phyloP scores from a whole-genome alignment of 2,113 vertebrate species.

The Coptodon rendalli region DNA sequence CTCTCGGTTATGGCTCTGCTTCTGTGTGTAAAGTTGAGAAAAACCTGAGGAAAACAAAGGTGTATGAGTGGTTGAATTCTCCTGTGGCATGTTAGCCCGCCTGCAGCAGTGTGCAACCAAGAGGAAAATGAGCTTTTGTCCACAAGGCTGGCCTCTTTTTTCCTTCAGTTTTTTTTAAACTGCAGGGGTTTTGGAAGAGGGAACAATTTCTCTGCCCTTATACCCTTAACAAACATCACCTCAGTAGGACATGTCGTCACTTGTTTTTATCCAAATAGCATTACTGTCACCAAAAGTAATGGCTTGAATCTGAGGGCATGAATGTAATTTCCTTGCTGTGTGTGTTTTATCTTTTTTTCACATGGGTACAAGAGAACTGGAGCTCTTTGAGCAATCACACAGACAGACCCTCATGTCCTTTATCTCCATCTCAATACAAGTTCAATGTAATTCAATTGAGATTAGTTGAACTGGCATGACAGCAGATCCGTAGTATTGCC shows the following conservation, averaged over 20 bases:
- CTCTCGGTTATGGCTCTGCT: conserved; percentile 32
- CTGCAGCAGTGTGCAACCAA: conserved; percentile 69
- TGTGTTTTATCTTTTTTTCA: background rate
- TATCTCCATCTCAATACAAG: conserved; percentile 59
- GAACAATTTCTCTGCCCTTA: conserved; percentile 35
- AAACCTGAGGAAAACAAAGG: conserved; percentile 64
- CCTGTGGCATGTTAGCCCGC: conserved; percentile 63
- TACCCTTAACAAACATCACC: conserved; percentile 42
- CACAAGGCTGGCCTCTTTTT: conserved; percentile 58
- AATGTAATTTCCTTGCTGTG: background rate
- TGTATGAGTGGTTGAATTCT: conserved; percentile 66
- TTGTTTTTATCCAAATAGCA: background rate
- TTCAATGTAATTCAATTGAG: conserved; percentile 73
- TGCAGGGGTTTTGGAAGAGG: conserved; percentile 51
- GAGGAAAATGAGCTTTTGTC: conserved; percentile 72
- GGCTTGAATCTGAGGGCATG: background rate
- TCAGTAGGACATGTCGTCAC: background rate
- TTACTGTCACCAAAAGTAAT: background rate
- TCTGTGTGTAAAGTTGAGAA: conserved; percentile 65
- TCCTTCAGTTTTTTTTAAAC: conserved; percentile 29
- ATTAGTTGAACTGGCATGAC: conserved; percentile 73
- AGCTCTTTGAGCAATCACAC: conserved; percentile 40
- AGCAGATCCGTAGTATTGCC: conserved; percentile 72
- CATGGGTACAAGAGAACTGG: background rate
- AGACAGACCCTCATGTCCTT: conserved; percentile 50